Base-by-base conservation (phyloP, 2,113 vertebrate species). In the Tenebrosternarchus preto region DNA sequence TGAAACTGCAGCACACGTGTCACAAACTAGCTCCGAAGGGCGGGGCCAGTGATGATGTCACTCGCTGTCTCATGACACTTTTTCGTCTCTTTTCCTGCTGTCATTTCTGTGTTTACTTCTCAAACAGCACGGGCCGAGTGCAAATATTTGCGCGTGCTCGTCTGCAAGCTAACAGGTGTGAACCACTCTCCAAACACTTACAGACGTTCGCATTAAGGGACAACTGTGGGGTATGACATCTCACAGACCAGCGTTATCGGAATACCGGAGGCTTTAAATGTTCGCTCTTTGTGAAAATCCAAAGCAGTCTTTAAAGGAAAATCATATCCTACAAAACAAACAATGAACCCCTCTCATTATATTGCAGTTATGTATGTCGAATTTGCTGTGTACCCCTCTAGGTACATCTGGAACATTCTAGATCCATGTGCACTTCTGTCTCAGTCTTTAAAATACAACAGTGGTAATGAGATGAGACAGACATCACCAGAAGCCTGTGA, bases 391-490 rank as follows among this genome's bases (percentile, higher is more conserved):
- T 29, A 43, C 50, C 39, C 33, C 33, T 6, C 1, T 46, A 24
- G 15, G 12, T 15, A n/a, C 71, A 33, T 60, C 66, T 43, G 31
- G 61, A 67, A 43, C 36, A 15, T 53, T 17, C 2, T 53, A 25
- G n/a, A 29, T 29, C 60, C 60, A 20, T 19, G 11, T 16, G 22
- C 76, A 29, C 56, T 69, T 78, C 81, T 73, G 66, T 78, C 64
- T 61, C 43, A 63, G 43, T 76, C 39, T 66, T 33, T 56, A 27
- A 67, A 77, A 64, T 70, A 63, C 22, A 69, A 55, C 19, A 39
- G 11, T 80, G 29, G 70, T 57, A 66, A 86, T 83, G 85, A 85
- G 79, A 85, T 64, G 73, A 86, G 78, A 79, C 22, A 60, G 75
- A 43, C 39, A 19, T 53, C 36, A 20, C 16, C 22, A 33, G 77